Percentiles rank a stretch among this genome's conserved stretches.
phyloP scores from a whole-genome alignment of 2,113 vertebrate genomes.

The Macrotus californicus region DNA sequence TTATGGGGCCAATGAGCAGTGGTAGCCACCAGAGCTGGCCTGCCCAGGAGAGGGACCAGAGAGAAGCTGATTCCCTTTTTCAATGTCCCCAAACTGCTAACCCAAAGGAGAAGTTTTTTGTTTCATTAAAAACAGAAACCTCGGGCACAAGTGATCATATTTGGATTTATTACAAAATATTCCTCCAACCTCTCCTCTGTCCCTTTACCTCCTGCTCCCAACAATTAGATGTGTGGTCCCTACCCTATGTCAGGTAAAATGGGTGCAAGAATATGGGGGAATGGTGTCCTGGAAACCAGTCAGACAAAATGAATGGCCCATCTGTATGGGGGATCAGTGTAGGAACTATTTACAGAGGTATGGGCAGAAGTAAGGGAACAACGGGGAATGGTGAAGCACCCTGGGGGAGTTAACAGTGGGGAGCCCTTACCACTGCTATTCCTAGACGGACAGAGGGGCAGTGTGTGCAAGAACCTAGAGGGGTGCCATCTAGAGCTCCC shows the following conservation, averaged over 20 bases:
- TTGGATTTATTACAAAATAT: neutral
- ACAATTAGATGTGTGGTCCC: neutral
- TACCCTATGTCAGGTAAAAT: neutral
- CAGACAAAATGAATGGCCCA: neutral
- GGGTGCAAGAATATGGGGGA: neutral
- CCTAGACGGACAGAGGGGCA: neutral
- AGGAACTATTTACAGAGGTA: neutral
- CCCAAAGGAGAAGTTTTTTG: neutral
- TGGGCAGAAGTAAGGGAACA: neutral
- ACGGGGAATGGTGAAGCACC: neutral
- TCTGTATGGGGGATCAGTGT: neutral
- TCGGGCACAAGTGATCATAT: neutral
- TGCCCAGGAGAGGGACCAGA: neutral
- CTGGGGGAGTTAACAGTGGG: neutral
- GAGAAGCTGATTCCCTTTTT: neutral
- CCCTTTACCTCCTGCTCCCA: neutral
- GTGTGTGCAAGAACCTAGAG: neutral
- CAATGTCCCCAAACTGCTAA: neutral
- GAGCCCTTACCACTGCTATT: neutral
- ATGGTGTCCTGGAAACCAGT: neutral
- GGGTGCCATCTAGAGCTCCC: accelerated
- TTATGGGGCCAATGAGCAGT: neutral
- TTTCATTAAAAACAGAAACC: slow-evolving; percentile 4
- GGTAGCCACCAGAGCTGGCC: neutral
- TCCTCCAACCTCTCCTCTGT: neutral